phyloP scores from a whole-genome alignment of 2,113 vertebrate genomes.

The Sturnus vulgaris region DNA sequence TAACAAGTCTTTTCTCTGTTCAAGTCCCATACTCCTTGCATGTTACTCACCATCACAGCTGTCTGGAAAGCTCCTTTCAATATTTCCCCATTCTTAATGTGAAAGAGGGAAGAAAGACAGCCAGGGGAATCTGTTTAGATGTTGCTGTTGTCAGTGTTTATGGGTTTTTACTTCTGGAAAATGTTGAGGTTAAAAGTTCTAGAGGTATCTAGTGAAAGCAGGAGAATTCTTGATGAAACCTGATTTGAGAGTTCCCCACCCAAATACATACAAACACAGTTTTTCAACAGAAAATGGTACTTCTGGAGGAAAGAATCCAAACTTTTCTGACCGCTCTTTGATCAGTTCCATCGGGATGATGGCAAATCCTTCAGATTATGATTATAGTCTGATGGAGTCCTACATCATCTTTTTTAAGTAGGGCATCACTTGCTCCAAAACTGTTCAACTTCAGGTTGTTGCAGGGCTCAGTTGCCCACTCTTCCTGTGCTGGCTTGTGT shows the following conservation, averaged over 20 bases:
- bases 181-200: neutral
- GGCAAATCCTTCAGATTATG: neutral
- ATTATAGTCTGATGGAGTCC: neutral
- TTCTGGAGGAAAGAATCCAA: neutral
- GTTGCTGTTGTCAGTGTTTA: neutral
- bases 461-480: neutral
- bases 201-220: neutral
- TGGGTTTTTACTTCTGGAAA: neutral
- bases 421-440: neutral
- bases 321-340: neutral
- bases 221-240: neutral
- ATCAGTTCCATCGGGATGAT: neutral
- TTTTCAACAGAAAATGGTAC: neutral
- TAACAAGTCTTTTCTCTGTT: neutral
- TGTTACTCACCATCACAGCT: neutral
- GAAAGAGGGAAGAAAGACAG: neutral
- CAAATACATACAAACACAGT: neutral
- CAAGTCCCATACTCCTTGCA: neutral
- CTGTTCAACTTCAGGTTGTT: neutral
- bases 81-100: neutral
- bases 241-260: neutral
- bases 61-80: neutral
- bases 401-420: neutral
- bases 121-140: neutral
- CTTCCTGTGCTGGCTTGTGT: neutral